phyloP scores from a whole-genome alignment of 2,888 invertebrate species.

The Cheilosia variabilis region DNA sequence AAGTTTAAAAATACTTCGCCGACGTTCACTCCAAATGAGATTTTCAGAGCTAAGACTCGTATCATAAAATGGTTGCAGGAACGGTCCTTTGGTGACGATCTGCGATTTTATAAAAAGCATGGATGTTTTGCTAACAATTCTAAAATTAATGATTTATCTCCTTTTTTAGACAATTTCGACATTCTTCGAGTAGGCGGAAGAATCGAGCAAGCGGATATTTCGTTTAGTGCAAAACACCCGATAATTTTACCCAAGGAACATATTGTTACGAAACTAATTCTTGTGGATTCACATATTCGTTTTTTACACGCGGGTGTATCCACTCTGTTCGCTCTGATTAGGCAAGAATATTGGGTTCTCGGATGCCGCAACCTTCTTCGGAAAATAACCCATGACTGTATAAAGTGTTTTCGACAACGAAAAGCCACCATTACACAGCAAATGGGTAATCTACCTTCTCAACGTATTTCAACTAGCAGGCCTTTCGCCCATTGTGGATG shows the following conservation, averaged over 20 bases:
- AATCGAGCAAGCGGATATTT: slow-evolving; percentile 9
- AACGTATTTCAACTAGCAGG: slow-evolving; percentile 13
- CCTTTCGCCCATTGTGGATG: too few relatives aligned
- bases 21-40: neutral
- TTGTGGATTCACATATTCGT: too few relatives aligned
- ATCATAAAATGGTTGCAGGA: slow-evolving; percentile 14
- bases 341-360: slow-evolving; percentile 14
- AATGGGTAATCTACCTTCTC: slow-evolving; percentile 40
- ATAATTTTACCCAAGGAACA: slow-evolving; percentile 40
- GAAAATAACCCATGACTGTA: too few relatives aligned
- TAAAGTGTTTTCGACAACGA: slow-evolving; percentile 11
- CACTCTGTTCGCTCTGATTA: slow-evolving; percentile 4
- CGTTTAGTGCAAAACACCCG: slow-evolving; percentile 29
- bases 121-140: neutral
- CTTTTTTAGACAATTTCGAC: neutral
- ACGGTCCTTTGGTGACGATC: slow-evolving; percentile 5
- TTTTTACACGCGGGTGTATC: too few relatives aligned
- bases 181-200: slow-evolving; percentile 10
- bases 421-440: slow-evolving; percentile 6
- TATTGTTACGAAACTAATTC: neutral
- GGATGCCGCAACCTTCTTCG: too few relatives aligned
- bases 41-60: neutral
- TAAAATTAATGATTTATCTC: neutral
- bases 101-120: neutral
- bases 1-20: neutral